Conservation (phyloP, 1,140 invertebrate genomes). For the Tetraneura akinire region DNA sequence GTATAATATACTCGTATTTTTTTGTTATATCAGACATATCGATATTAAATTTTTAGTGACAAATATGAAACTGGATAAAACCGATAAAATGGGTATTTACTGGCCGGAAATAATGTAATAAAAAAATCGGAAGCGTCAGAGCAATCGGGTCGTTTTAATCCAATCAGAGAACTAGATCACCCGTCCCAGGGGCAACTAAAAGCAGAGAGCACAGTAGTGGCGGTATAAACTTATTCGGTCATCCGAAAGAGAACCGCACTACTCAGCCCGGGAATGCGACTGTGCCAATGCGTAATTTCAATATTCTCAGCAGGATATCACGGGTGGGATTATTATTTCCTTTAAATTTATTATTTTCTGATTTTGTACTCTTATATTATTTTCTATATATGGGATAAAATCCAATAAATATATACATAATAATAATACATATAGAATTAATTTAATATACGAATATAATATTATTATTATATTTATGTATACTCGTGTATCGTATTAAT, state of each 20-base stretch:
- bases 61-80: not conserved
- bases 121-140: constrained; percentile 44
- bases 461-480: too few species aligned
- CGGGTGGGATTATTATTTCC: constrained; percentile 18
- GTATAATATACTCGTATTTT: too few species aligned
- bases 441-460: too few species aligned
- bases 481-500: too few species aligned
- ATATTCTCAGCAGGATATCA: constrained; percentile 19
- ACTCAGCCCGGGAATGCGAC: constrained; percentile 1
- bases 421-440: too few species aligned
- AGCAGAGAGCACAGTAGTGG: not conserved
- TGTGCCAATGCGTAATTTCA: constrained; percentile 41
- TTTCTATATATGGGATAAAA: not conserved
- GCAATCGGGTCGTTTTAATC: constrained; percentile 44
- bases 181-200: not conserved
- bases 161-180: constrained; percentile 22
- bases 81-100: constrained; percentile 37
- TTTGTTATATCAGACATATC: not conserved
- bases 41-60: not conserved
- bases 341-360: constrained; percentile 32
- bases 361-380: constrained; percentile 16
- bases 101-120: constrained; percentile 41
- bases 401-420: not conserved
- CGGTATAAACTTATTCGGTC: constrained; percentile 14
- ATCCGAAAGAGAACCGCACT: constrained; percentile 20